Percentiles rank a stretch among this genome's conserved stretches.
These are phyloP conservation scores for Drosophila nigricruria DNA, from an alignment of 2,888 invertebrate species.

Conservation along the genomic window DNA sequence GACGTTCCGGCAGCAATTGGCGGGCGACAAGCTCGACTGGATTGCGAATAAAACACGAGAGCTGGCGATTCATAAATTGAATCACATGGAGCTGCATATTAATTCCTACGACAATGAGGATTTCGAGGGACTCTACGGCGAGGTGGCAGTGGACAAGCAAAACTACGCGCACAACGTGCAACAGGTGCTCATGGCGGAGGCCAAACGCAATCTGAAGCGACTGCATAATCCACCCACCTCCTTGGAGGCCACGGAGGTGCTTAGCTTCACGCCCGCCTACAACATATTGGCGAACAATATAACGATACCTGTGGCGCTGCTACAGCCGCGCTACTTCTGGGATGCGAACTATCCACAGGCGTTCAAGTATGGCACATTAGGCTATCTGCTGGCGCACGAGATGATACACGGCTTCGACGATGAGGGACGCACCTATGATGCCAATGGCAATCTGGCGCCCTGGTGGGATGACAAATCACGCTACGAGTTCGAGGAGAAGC, in stretches of 20 bases:
- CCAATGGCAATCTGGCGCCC: constrained; percentile 60
- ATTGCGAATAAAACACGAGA: constrained; percentile 71
- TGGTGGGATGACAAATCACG: constrained; percentile 81
- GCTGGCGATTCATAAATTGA: constrained; percentile 72
- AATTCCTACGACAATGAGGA: constrained; percentile 75
- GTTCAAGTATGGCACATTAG: constrained; percentile 79
- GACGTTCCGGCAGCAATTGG: constrained; percentile 66
- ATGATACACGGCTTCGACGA: constrained; percentile 83
- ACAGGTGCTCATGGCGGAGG: constrained; percentile 52
- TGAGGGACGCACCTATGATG: constrained; percentile 74
- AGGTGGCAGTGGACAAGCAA: constrained; percentile 50
- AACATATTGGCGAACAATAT: constrained; percentile 74
- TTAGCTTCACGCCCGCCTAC: constrained; percentile 74
- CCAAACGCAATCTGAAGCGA: constrained; percentile 17
- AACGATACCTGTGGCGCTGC: constrained; percentile 77
- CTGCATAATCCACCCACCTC: constrained; percentile 40
- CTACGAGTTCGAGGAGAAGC: constrained; percentile 73
- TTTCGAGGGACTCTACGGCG: constrained; percentile 62
- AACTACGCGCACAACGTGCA: constrained; percentile 77
- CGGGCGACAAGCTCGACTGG: constrained; percentile 77
- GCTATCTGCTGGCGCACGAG: constrained; percentile 82
- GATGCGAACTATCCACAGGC: constrained; percentile 77
- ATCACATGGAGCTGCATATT: constrained; percentile 73
- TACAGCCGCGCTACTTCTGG: constrained; percentile 82
- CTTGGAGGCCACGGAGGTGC: constrained; percentile 45